phyloP scores from a whole-genome alignment of 2,113 vertebrate species.

The Australoheros scitulus region DNA sequence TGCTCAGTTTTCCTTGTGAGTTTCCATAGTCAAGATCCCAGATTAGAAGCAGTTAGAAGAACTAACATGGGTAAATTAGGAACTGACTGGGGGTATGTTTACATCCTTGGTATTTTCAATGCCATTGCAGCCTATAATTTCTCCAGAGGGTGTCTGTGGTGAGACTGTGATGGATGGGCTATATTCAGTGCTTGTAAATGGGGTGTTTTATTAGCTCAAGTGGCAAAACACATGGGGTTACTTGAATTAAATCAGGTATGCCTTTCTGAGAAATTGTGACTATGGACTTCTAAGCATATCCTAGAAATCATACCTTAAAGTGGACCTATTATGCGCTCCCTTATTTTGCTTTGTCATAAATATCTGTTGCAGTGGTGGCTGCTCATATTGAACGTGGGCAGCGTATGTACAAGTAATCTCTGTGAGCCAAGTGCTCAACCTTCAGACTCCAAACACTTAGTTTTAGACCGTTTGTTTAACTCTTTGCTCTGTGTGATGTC shows the following conservation, averaged over 20 bases:
- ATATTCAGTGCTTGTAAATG: slow-evolving; percentile 39
- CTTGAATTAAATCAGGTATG: slow-evolving; percentile 19
- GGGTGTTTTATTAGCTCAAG: slow-evolving; percentile 22
- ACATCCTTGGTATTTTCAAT: slow-evolving; percentile 59
- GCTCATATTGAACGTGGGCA: background rate
- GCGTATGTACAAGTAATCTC: background rate
- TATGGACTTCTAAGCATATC: slow-evolving; percentile 1
- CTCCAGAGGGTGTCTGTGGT: slow-evolving; percentile 44
- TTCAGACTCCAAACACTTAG: background rate
- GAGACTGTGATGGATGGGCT: slow-evolving; percentile 48
- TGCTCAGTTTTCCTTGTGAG: slow-evolving; percentile 52
- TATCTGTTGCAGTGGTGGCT: background rate
- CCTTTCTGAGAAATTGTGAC: slow-evolving; percentile 27
- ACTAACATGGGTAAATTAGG: slow-evolving; percentile 61
- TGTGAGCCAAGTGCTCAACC: no score
- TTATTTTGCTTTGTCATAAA: background rate
- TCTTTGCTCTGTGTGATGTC: slow-evolving; percentile 1
- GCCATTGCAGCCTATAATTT: slow-evolving; percentile 50
- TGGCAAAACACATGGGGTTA: slow-evolving; percentile 28
- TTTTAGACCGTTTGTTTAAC: background rate
- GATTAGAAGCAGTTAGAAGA: slow-evolving; percentile 74
- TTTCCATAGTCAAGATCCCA: slow-evolving; percentile 65
- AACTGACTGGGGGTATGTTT: slow-evolving; percentile 58
- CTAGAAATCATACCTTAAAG: background rate
- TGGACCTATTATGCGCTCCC: background rate